Evolutionary conservation across 2,113 vertebrate genomes (phyloP).

Genomic region (Corythornis cristatus): DNA sequence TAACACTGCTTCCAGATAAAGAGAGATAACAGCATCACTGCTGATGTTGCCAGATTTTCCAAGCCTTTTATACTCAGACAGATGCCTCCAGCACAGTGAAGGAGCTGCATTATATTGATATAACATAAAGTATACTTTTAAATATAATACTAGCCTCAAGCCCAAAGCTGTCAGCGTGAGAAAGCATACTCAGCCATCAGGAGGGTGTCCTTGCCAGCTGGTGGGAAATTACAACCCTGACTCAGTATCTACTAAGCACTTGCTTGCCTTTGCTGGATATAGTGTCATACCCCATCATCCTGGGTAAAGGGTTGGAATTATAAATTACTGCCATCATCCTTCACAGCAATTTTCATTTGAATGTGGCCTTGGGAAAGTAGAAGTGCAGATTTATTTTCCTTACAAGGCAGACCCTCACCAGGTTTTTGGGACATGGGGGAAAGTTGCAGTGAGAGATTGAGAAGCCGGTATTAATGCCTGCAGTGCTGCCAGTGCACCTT

Average conservation of each 20-base stretch:
- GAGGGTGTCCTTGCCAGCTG: background rate
- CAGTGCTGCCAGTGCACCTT: background rate
- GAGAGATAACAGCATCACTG: background rate
- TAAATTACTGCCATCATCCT: background rate
- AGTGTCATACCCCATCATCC: background rate
- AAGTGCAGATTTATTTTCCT: background rate
- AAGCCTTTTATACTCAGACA: background rate
- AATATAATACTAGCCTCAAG: conserved; percentile 3
- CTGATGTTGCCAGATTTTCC: background rate
- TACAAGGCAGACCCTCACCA: background rate
- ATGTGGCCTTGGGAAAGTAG: background rate
- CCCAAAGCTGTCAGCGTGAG: background rate
- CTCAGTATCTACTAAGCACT: background rate
- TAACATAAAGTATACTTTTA: background rate
- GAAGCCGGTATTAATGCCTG: background rate
- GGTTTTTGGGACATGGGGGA: background rate
- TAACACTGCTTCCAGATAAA: background rate
- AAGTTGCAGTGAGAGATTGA: background rate
- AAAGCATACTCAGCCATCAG: background rate
- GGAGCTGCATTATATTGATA: background rate
- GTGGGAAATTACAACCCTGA: conserved; percentile 20
- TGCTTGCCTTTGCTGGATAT: background rate
- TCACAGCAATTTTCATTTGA: background rate
- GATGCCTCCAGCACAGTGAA: background rate
- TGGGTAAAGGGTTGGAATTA: background rate